phyloP scores from a whole-genome alignment of 2,113 vertebrate species.

The Carollia perspicillata region DNA sequence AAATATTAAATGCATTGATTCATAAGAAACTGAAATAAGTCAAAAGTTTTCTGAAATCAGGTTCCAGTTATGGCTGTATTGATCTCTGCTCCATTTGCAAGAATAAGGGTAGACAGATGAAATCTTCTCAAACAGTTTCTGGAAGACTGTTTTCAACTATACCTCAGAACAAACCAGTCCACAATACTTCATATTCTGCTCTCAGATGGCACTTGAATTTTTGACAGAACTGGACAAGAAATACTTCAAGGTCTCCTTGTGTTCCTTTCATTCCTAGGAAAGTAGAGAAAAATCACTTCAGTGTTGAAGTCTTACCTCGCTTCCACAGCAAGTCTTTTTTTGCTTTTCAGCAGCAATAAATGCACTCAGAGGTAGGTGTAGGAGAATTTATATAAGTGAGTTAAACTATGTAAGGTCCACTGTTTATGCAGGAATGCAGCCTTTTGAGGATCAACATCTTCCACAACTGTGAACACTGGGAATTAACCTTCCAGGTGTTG shows the following conservation, averaged over 20 bases:
- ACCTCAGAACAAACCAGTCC: conserved; percentile 91
- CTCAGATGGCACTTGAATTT: conserved; percentile 64
- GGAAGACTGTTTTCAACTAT: conserved; percentile 86
- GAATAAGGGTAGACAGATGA: conserved; percentile 91
- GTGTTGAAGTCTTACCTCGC: conserved; percentile 74
- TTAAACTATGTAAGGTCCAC: conserved; percentile 91
- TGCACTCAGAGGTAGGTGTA: conserved; percentile 83
- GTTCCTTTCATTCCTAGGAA: conserved; percentile 83
- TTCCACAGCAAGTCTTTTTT: conserved; percentile 85
- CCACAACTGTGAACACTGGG: conserved; percentile 49
- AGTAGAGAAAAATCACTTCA: conserved; percentile 83
- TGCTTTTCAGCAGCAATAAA: conserved; percentile 89
- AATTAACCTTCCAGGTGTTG: background rate
- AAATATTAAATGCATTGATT: conserved; percentile 86
- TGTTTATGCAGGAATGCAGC: conserved; percentile 83
- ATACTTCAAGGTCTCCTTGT: conserved; percentile 80
- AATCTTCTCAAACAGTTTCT: conserved; percentile 81
- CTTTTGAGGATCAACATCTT: conserved; percentile 77
- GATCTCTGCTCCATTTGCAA: conserved; percentile 83
- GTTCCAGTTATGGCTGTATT: conserved; percentile 84
- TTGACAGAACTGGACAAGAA: conserved; percentile 89
- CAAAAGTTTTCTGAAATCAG: conserved; percentile 92
- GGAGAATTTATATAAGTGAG: conserved; percentile 88
- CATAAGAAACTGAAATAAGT: conserved; percentile 89
- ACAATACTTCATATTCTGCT: conserved; percentile 82